Evolutionary conservation across 2,888 invertebrate species (phyloP), one percentile per base, ranked within the genome.

Genomic region (Miltochrista miniata): DNA sequence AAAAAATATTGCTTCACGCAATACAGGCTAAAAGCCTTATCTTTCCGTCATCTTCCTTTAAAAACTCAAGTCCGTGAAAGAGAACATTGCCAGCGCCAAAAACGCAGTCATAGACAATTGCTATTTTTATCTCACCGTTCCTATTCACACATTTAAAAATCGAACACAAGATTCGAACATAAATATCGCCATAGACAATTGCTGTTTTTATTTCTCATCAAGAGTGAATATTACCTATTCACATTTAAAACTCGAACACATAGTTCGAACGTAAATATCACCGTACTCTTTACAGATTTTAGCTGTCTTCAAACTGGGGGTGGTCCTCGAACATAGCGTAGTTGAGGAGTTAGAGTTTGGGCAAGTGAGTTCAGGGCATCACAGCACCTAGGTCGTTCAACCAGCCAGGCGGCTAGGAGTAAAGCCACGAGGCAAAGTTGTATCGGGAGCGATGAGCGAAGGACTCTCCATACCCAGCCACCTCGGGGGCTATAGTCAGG

Each of bases 261-360:
- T 2, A 42, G 33, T 53, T 53, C 52, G 40, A 33, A 36, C 4
- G 44, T 54, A 51, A 31, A 38, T 45, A 60, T 59, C 66, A 48
- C 65, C 49, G 59, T 64, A 55, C 59, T 45, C 43, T 30, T 36
- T 14, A 45, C 11, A 13, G 35, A 10, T 29, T 44, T 35, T n/a
- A 46, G 45, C 43, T 12, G 52, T 45, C 58, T 79, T 94, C 93
- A 96, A 64, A 96, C 94, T 8, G 97, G 96, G 14, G 96, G 96
- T 10, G 96, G 96, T 58, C 96, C 96, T 54, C 95, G 93, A n/a
- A 96, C 94, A 81, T 96, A 96, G 67, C 95, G 94, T 50, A 97
- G 90, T 72, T 96, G 96, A 5, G 96, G 96, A n/a, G 95, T 94
- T 36, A 96, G 85, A 0, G 95, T 95, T 70, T 96, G 92, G 45